These are phyloP conservation scores for Meta bourneti DNA, from an alignment of 2,888 invertebrate genomes.

Conservation along the genomic window DNA sequence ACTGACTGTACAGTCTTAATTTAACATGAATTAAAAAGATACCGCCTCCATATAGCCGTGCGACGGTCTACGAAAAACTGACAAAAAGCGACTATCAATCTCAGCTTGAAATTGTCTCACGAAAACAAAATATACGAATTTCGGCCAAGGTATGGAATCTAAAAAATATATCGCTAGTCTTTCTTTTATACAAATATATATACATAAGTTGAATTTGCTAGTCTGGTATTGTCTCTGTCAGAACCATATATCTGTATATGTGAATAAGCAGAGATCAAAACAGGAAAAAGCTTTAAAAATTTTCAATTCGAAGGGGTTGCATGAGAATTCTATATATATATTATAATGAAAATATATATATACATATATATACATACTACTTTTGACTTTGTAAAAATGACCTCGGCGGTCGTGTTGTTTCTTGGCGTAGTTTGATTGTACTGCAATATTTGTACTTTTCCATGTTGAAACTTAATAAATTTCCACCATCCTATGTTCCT, in stretches of 20 bases:
- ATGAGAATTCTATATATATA: slow-evolving; percentile 76
- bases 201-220: slow-evolving; percentile 76
- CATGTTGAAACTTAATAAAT: slow-evolving; percentile 84
- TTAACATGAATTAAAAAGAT: background rate
- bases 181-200: slow-evolving; percentile 75
- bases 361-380: slow-evolving; percentile 76
- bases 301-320: slow-evolving; percentile 76
- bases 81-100: slow-evolving; percentile 49
- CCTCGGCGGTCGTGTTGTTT: slow-evolving; percentile 76
- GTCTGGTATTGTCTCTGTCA: slow-evolving; percentile 70
- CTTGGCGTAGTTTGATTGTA: slow-evolving; percentile 82
- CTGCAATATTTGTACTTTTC: slow-evolving; percentile 86
- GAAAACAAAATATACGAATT: slow-evolving; percentile 48
- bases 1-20: background rate
- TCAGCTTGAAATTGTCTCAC: slow-evolving; percentile 54
- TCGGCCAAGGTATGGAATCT: slow-evolving; percentile 68
- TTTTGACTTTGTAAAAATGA: slow-evolving; percentile 76
- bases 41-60: slow-evolving; percentile 13
- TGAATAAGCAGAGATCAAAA: slow-evolving; percentile 71
- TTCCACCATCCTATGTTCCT: slow-evolving; percentile 72
- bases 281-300: slow-evolving; percentile 72
- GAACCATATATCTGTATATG: slow-evolving; percentile 69
- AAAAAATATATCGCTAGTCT: slow-evolving; percentile 66
- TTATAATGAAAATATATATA: slow-evolving; percentile 72
- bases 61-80: slow-evolving; percentile 39